phyloP scores from a whole-genome alignment of 2,797 vertebrate species.

The Hippoglossus hippoglossus region DNA sequence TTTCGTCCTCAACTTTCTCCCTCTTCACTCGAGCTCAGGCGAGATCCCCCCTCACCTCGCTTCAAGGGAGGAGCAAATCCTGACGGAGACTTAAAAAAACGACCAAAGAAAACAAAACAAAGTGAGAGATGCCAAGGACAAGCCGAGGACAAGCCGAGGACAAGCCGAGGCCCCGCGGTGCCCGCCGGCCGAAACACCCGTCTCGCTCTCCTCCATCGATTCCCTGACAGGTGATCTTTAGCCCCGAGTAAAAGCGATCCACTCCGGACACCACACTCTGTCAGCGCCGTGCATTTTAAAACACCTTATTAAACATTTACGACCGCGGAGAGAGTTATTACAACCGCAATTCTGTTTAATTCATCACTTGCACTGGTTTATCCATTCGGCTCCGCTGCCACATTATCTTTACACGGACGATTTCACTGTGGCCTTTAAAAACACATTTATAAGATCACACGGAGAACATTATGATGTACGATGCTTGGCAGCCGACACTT shows the following conservation, averaged over 20 bases:
- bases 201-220: constrained; percentile 56
- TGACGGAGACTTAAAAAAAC: constrained; percentile 41
- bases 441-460: constrained; percentile 27
- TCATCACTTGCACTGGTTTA: constrained; percentile 44
- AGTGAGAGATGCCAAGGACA: constrained; percentile 55
- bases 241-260: constrained; percentile 48
- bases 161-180: constrained; percentile 32
- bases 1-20: neutral
- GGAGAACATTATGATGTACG: neutral
- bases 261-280: constrained; percentile 40
- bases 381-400: constrained; percentile 34
- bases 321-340: constrained; percentile 44
- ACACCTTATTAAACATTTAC: constrained; percentile 67
- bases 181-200: constrained; percentile 43
- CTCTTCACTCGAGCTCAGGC: too few species aligned
- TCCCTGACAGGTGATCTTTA: constrained; percentile 64
- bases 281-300: constrained; percentile 48
- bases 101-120: constrained; percentile 43
- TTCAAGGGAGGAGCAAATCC: neutral
- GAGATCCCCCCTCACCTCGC: too few species aligned
- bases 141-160: constrained; percentile 31
- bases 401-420: constrained; percentile 27
- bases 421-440: constrained; percentile 35
- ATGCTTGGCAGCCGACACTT: constrained; percentile 1
- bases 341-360: constrained; percentile 46